phyloP scores from a whole-genome alignment of 2,888 invertebrate species.

The Thera obeliscata region DNA sequence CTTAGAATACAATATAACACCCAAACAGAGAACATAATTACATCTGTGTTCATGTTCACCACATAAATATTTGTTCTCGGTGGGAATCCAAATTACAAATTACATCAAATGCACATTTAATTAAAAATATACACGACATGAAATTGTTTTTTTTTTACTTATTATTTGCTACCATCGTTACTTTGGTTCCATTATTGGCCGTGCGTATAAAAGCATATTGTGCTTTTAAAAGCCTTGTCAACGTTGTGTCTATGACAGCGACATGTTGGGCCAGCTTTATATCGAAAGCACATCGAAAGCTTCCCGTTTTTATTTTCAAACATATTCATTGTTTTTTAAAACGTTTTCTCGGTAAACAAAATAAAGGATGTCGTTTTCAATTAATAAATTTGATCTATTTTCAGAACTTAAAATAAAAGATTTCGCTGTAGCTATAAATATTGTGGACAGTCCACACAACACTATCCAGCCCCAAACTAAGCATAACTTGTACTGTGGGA shows the following conservation, averaged over 20 bases:
- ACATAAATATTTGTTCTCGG: too few species aligned
- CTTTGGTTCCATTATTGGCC: slow-evolving; percentile 15
- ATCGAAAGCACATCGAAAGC: background rate
- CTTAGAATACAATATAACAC: too few species aligned
- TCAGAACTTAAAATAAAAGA: too few species aligned
- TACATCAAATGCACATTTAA: too few species aligned
- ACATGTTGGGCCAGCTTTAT: slow-evolving; percentile 16
- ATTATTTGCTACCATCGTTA: background rate
- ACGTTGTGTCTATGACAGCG: slow-evolving; percentile 15
- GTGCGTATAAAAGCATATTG: background rate
- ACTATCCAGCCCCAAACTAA: too few species aligned
- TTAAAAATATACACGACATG: too few species aligned
- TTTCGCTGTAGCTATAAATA: too few species aligned
- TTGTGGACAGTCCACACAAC: too few species aligned
- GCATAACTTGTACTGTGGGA: too few species aligned
- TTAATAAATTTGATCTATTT: background rate
- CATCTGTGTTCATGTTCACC: too few species aligned
- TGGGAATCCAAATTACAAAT: too few species aligned
- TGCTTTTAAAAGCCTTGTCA: slow-evolving; percentile 14
- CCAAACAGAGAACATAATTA: too few species aligned
- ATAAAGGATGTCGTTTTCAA: background rate
- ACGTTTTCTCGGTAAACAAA: slow-evolving; percentile 9
- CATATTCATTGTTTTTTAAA: background rate
- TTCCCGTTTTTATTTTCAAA: slow-evolving; percentile 2
- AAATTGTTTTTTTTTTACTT: slow-evolving; percentile 15